phyloP scores from a whole-genome alignment of 2,113 vertebrate species.

The Gnathonemus echidnorhynchus region DNA sequence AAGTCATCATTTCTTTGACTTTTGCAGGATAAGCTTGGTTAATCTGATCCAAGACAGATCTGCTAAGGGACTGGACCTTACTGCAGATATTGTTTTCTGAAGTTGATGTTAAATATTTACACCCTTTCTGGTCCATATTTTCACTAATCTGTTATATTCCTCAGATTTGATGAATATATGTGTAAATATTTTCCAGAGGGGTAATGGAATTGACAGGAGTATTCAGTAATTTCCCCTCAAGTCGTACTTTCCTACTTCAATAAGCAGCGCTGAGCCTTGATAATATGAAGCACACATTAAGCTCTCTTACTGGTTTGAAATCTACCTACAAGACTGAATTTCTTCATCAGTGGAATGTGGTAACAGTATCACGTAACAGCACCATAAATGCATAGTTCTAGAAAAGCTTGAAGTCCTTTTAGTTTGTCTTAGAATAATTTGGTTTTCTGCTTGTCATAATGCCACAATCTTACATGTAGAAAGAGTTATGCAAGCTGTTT shows the following conservation, averaged over 20 bases:
- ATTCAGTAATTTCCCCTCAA: background rate
- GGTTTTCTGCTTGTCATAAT: background rate
- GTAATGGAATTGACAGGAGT: background rate
- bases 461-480: background rate
- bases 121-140: slow-evolving; percentile 32
- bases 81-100: slow-evolving; percentile 53
- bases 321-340: background rate
- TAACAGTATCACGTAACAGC: background rate
- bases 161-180: background rate
- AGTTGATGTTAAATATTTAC: slow-evolving; percentile 43
- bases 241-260: background rate
- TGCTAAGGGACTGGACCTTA: slow-evolving; percentile 43
- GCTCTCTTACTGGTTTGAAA: background rate
- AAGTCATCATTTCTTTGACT: slow-evolving; percentile 45
- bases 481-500: background rate
- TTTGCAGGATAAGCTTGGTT: slow-evolving; percentile 48
- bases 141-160: background rate
- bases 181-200: background rate
- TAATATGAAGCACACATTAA: background rate
- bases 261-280: background rate
- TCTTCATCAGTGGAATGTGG: background rate
- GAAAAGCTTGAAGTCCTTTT: background rate
- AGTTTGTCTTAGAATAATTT: background rate
- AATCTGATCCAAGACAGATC: slow-evolving; percentile 57
- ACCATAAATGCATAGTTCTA: background rate